Conservation (phyloP, 2,797 vertebrate genomes). For the Micromesistius poutassou region DNA sequence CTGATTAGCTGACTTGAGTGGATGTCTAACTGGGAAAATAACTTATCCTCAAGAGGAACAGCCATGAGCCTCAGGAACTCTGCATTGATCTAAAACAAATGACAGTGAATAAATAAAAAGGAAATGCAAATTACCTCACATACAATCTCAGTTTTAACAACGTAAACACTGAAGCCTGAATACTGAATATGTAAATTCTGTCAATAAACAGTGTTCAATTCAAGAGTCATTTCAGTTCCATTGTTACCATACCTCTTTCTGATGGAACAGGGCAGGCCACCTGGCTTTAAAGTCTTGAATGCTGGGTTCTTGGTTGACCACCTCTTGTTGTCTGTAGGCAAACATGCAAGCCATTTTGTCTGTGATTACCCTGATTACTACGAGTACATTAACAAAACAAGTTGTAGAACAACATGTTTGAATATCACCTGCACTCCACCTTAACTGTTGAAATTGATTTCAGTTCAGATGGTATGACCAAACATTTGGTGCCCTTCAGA, state of each 20-base stretch:
- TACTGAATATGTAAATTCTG: not conserved
- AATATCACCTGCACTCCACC: too few relatives aligned
- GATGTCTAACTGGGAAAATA: slow-evolving; percentile 31
- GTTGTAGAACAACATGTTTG: too few relatives aligned
- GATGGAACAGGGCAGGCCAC: slow-evolving; percentile 31
- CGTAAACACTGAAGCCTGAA: not conserved
- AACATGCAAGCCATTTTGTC: slow-evolving; percentile 39
- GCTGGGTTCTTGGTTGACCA: slow-evolving; percentile 39
- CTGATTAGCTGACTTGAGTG: slow-evolving; percentile 33
- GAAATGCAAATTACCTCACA: not conserved
- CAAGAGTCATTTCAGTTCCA: not conserved
- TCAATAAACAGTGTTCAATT: not conserved
- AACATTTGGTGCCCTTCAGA: too few relatives aligned
- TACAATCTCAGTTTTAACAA: not conserved
- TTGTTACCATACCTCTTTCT: slow-evolving; percentile 26
- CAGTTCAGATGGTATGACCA: too few relatives aligned
- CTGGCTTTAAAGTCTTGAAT: slow-evolving; percentile 34
- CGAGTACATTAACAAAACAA: too few relatives aligned
- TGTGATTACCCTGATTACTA: slow-evolving; percentile 30
- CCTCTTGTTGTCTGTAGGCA: slow-evolving; percentile 38
- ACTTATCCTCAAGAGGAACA: slow-evolving; percentile 30
- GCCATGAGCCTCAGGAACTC: slow-evolving; percentile 4
- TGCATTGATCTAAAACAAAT: not conserved
- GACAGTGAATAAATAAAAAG: not conserved
- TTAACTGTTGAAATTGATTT: too few relatives aligned